Evolutionary conservation across 1,140 invertebrate species (phyloP).

Genomic region (Drosophila burlai): DNA sequence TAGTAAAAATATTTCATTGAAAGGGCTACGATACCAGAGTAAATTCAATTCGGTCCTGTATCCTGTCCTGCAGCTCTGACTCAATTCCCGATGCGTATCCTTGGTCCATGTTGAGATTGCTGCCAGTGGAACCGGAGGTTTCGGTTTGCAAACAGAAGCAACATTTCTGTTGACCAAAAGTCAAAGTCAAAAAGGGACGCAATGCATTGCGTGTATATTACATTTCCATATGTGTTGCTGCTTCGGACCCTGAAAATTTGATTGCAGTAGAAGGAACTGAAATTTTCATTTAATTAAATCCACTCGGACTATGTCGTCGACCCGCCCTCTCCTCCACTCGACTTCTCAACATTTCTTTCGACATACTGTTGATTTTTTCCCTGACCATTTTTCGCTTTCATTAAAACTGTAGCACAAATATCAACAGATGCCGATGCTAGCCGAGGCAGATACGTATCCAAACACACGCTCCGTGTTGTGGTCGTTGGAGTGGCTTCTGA

Average conservation of each 20-base stretch:
- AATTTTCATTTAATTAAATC: constrained; percentile 67
- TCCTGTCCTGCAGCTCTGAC: not conserved
- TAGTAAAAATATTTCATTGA: too few relatives aligned
- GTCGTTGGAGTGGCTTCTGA: constrained; percentile 2
- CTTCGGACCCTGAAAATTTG: constrained; percentile 13
- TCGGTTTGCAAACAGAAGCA: constrained; percentile 1
- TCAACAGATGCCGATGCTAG: constrained; percentile 13
- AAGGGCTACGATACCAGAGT: too few relatives aligned
- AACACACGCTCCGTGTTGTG: constrained; percentile 1
- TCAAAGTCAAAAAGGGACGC: not conserved
- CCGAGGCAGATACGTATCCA: constrained; percentile 4
- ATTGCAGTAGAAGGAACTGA: constrained; percentile 33
- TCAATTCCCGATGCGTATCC: not conserved
- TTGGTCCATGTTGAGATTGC: too few relatives aligned
- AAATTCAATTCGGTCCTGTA: not conserved
- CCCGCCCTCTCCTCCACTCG: not conserved
- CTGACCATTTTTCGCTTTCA: constrained; percentile 54
- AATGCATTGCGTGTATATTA: not conserved
- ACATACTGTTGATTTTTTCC: constrained; percentile 40
- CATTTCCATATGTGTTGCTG: constrained; percentile 2
- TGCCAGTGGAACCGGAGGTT: too few relatives aligned
- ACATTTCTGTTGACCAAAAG: not conserved
- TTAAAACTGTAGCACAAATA: constrained; percentile 59
- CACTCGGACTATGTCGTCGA: constrained; percentile 3
- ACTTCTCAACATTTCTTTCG: not conserved